Percentiles rank a stretch among this genome's conserved stretches.
phyloP scores from a whole-genome alignment of 2,113 vertebrate species.

The Mormoops blainvillei region DNA sequence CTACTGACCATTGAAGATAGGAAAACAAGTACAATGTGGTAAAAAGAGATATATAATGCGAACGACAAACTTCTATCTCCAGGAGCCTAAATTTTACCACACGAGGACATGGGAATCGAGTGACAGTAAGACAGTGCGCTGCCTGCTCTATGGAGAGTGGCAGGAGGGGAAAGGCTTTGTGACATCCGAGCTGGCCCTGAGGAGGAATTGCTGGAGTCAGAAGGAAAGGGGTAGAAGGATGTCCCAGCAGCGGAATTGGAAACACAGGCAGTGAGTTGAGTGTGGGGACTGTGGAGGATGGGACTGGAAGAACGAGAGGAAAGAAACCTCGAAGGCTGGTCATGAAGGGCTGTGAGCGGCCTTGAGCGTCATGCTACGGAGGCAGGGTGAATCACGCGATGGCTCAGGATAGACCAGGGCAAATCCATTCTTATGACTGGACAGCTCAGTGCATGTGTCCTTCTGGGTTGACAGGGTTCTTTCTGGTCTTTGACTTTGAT shows the following conservation, averaged over 20 bases:
- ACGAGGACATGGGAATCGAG: background rate
- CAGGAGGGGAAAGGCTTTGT: background rate
- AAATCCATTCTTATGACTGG: background rate
- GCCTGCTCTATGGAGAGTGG: background rate
- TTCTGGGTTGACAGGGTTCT: background rate
- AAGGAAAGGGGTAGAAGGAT: background rate
- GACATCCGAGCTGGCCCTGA: background rate
- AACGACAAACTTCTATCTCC: background rate
- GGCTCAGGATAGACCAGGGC: background rate
- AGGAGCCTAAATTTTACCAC: background rate
- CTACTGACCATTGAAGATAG: background rate
- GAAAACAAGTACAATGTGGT: background rate
- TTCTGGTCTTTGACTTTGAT: background rate
- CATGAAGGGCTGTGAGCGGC: background rate
- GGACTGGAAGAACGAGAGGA: background rate
- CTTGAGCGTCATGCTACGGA: background rate
- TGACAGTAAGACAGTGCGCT: too few relatives aligned
- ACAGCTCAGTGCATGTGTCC: background rate
- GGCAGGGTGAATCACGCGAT: rapidly evolving
- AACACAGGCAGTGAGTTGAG: background rate
- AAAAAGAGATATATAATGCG: background rate
- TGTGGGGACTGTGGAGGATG: background rate
- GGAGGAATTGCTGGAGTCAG: background rate
- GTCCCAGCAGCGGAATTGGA: background rate
- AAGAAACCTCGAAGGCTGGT: background rate